These are phyloP conservation scores for Cyprinodon diabolis DNA, from an alignment of 2,797 vertebrate genomes.

Conservation along the genomic window DNA sequence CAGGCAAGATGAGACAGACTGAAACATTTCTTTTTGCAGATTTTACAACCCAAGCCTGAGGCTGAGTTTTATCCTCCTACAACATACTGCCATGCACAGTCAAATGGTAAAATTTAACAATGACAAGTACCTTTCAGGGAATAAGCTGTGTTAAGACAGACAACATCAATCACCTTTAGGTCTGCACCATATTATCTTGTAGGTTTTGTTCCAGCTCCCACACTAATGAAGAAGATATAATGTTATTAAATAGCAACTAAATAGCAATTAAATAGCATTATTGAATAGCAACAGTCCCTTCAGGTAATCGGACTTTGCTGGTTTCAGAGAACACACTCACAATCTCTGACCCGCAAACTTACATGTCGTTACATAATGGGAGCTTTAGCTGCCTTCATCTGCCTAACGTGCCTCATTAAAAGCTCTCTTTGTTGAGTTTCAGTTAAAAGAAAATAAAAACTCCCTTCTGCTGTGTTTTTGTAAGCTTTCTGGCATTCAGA, in stretches of 20 bases:
- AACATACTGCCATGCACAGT: conserved; percentile 23
- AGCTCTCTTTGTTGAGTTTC: conserved; percentile 26
- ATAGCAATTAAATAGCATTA: too few relatives aligned
- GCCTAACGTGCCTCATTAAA: conserved; percentile 64
- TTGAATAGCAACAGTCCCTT: conserved; percentile 41
- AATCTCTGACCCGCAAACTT: conserved; percentile 36
- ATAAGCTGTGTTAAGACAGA: conserved; percentile 23
- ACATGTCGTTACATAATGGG: conserved; percentile 10
- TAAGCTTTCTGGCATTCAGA: conserved; percentile 35
- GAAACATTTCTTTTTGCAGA: conserved; percentile 46
- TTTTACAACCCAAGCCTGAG: conserved; percentile 52
- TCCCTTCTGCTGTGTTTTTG: conserved; percentile 14
- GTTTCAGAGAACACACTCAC: conserved; percentile 32
- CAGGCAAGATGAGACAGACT: conserved; percentile 45
- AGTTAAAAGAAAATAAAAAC: conserved; percentile 37
- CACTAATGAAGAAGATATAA: conserved; percentile 51
- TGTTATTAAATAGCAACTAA: conserved; percentile 44
- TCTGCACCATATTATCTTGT: conserved; percentile 23
- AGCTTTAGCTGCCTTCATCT: conserved; percentile 26
- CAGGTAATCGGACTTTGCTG: conserved; percentile 51
- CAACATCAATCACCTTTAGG: conserved; percentile 33
- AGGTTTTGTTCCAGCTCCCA: conserved; percentile 24
- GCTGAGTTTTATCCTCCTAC: conserved; percentile 43
- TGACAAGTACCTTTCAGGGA: conserved; percentile 37
- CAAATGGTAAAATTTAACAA: conserved; percentile 21